Base-by-base conservation (phyloP, 1,140 invertebrate species). In the Manduca sexta region DNA sequence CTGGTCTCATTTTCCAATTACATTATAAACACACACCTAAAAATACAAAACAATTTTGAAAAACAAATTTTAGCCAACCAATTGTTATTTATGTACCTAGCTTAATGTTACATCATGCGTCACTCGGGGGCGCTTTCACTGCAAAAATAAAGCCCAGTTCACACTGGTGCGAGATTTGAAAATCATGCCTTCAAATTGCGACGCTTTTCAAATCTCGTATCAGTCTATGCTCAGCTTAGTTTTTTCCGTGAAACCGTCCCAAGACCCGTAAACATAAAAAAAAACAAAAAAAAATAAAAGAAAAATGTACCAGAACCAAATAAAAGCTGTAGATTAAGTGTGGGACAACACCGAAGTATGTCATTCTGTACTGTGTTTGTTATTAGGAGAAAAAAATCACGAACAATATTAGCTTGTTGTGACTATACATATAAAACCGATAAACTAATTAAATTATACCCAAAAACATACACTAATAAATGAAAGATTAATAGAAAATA, bases 301-400 rank as follows among this genome's bases (percentile, higher is more conserved):
- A 75, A 80, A 73, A 82, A 82, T 81, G 74, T 68, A 82, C 80
- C 80, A 84, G 80, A 84, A 84, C 80, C 80, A 80, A 84, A 70
- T 69, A 59, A 54, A 72, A 70, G 52, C 49, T 48, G 45, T 35
- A 35, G 0, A n/a, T n/a, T n/a, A n/a, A 35, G 33, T 35, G 33
- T 35, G 33, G n/a, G n/a, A 35, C 11, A 35, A 34, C 11, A 35
- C 13, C n/a, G 33, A 35, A 35, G 13, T 5, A 35, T 35, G 33
- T 35, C n/a, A 35, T n/a, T 35, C 5, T 35, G 33, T 14, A 11
- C 5, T n/a, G 3, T n/a, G 33, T 35, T n/a, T 35, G 1, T 12
- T 14, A 5, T 35, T n/a, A 11, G 11, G 33, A n/a, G 5, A 11
- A 5, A 35, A 12, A 12, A 2, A 26, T 1, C 21, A 1, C 21